A percentile compares a stretch with the other conserved stretches of the same genome.
phyloP scores from a whole-genome alignment of 2,113 vertebrate genomes.

The Proteles cristata region DNA sequence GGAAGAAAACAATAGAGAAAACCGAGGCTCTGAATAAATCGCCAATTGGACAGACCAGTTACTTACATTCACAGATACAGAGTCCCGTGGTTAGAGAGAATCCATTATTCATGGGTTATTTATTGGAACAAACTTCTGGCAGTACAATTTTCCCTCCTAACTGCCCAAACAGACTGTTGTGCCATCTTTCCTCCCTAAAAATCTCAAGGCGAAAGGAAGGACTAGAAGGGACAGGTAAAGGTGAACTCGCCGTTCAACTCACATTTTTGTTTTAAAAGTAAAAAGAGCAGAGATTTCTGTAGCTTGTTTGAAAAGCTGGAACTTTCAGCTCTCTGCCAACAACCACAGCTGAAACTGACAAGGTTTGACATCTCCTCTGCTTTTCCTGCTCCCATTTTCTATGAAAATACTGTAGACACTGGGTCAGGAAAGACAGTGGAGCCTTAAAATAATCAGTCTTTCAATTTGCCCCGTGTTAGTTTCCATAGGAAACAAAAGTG shows the following conservation, averaged over 20 bases:
- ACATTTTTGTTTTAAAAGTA: constrained; percentile 49
- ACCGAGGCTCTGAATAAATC: constrained; percentile 10
- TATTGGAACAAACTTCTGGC: constrained; percentile 42
- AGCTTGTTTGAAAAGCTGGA: constrained; percentile 73
- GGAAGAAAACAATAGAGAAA: not conserved
- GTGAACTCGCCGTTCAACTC: not conserved
- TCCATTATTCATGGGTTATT: constrained; percentile 56
- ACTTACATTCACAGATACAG: not conserved
- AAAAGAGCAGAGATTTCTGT: constrained; percentile 63
- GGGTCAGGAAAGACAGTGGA: constrained; percentile 72
- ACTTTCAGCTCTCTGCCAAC: constrained; percentile 71
- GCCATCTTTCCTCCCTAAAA: not conserved
- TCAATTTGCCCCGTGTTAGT: constrained; percentile 78
- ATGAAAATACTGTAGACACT: constrained; percentile 67
- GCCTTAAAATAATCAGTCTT: constrained; percentile 77
- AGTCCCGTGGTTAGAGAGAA: not conserved
- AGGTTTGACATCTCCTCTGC: constrained; percentile 69
- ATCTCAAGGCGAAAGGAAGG: not conserved
- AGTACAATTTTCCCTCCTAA: not conserved
- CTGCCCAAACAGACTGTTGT: not conserved
- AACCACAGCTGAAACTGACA: constrained; percentile 72
- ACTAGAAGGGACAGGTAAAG: constrained; percentile 35
- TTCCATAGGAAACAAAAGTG: constrained; percentile 87
- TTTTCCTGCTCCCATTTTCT: constrained; percentile 68
- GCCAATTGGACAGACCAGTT: not conserved